phyloP scores from a whole-genome alignment of 2,113 vertebrate genomes.

The Syrrhaptes paradoxus region DNA sequence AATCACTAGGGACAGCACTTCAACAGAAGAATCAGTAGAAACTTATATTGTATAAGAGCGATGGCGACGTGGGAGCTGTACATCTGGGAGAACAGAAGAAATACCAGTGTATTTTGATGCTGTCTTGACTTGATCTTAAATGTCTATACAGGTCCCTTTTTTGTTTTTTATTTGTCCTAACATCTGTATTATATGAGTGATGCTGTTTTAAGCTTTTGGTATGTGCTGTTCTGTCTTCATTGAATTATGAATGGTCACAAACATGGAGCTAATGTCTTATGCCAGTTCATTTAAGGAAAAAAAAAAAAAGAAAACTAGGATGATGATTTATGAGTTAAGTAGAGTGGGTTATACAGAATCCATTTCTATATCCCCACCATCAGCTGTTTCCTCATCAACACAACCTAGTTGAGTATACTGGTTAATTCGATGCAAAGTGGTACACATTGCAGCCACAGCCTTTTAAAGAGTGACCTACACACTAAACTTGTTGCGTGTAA shows the following conservation, averaged over 20 bases:
- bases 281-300: background rate
- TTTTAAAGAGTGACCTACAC: background rate
- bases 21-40: background rate
- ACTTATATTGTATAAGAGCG: background rate
- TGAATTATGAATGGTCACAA: background rate
- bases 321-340: background rate
- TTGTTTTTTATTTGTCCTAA: background rate
- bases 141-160: background rate
- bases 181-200: background rate
- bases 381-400: background rate
- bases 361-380: background rate
- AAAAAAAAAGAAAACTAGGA: background rate
- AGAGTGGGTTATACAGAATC: background rate
- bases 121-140: background rate
- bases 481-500: background rate
- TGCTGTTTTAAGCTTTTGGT: background rate
- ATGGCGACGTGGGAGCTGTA: background rate
- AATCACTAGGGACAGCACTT: background rate
- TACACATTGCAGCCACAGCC: background rate
- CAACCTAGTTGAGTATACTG: background rate
- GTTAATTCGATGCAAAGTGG: background rate
- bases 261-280: background rate
- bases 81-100: background rate
- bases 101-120: background rate
- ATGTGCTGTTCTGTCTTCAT: background rate